Conservation (phyloP, 1,140 invertebrate species). For the Lanistes nyassanus region DNA sequence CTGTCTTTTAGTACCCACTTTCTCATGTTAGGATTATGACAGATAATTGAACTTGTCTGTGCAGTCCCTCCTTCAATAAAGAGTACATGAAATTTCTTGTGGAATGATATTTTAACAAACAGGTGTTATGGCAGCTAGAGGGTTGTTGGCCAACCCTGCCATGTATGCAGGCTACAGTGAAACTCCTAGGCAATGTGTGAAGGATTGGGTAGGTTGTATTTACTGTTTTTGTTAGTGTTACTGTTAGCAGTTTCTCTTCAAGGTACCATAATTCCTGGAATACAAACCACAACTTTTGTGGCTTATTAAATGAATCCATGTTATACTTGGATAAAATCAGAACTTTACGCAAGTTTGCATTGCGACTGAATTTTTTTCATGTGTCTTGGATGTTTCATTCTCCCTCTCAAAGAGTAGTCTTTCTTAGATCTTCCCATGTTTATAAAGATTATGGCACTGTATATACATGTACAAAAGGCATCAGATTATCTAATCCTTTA, state of each 20-base stretch:
- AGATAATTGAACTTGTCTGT: background rate
- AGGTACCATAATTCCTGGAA: background rate
- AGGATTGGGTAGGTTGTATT: constrained; percentile 80
- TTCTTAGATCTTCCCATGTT: too few species aligned
- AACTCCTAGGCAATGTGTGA: constrained; percentile 83
- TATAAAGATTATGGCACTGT: too few species aligned
- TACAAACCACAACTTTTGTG: background rate
- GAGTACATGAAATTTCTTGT: background rate
- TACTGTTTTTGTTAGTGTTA: background rate
- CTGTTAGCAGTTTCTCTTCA: background rate
- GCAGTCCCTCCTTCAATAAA: background rate
- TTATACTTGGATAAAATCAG: too few species aligned
- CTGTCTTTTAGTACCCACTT: background rate
- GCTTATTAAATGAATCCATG: too few species aligned
- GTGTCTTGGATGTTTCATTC: too few species aligned
- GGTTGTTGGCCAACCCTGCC: constrained; percentile 89
- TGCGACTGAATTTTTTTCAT: too few species aligned
- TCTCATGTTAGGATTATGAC: background rate
- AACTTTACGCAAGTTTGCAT: too few species aligned
- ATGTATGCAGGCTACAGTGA: constrained; percentile 78
- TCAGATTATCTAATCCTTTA: too few species aligned
- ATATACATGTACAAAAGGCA: too few species aligned
- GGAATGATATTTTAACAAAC: constrained; percentile 33
- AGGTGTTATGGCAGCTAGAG: constrained; percentile 90
- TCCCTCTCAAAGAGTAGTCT: too few species aligned